Percentiles rank a stretch among this genome's conserved stretches.
Conservation (phyloP, 2,888 invertebrate species). For the Hypomecis atomaria region DNA sequence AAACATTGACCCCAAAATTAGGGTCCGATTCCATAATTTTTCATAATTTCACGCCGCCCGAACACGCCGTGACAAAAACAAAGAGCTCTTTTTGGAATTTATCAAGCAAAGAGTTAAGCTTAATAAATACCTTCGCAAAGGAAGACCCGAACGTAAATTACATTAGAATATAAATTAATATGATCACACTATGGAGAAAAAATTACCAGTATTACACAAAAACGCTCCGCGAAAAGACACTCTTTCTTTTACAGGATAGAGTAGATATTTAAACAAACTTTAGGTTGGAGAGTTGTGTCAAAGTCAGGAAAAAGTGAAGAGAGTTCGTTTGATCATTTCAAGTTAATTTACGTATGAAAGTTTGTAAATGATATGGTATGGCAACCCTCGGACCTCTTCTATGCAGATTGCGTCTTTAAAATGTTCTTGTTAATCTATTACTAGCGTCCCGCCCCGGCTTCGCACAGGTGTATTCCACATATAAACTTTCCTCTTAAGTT, state of each 20-base stretch:
- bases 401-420: slow-evolving; percentile 31
- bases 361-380: slow-evolving; percentile 30
- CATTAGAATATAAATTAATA: slow-evolving; percentile 83
- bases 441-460: no score
- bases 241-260: slow-evolving; percentile 2
- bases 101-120: slow-evolving; percentile 55
- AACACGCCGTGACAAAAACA: slow-evolving; percentile 43
- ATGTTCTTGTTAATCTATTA: not conserved
- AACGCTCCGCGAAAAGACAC: slow-evolving; percentile 7
- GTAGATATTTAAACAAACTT: slow-evolving; percentile 19
- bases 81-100: slow-evolving; percentile 41
- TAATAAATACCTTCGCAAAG: slow-evolving; percentile 58
- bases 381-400: slow-evolving; percentile 18
- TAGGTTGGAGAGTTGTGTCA: slow-evolving; percentile 35
- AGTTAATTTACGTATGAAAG: slow-evolving; percentile 42
- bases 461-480: no score
- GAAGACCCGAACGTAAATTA: slow-evolving; percentile 74
- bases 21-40: slow-evolving; percentile 50
- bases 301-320: slow-evolving; percentile 35
- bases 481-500: no score
- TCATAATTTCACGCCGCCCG: slow-evolving; percentile 66
- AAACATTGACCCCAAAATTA: slow-evolving; percentile 20
- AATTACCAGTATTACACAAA: slow-evolving; percentile 40
- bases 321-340: slow-evolving; percentile 44
- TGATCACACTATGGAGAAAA: slow-evolving; percentile 66